A percentile compares a stretch with the other conserved stretches of the same genome.
Conservation (phyloP, 2,797 vertebrate species). For the Falco cherrug region DNA sequence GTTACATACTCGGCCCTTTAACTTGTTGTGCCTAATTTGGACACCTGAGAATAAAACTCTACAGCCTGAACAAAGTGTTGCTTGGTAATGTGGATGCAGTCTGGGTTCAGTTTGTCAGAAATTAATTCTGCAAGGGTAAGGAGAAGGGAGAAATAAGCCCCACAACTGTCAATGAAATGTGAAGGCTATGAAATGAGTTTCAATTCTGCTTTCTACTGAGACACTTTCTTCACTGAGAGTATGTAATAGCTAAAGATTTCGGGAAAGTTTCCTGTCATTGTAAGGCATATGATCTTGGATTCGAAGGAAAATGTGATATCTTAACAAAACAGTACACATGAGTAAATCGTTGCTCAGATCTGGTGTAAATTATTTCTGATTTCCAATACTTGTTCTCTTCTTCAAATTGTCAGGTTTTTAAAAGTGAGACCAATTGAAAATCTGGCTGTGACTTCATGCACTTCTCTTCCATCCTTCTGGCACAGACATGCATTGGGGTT, state of each 20-base stretch:
- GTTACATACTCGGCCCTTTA: background rate
- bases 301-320: background rate
- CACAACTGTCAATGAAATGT: background rate
- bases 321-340: background rate
- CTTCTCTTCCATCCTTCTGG: background rate
- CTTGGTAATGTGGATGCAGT: background rate
- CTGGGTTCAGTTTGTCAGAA: background rate
- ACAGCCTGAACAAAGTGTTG: background rate
- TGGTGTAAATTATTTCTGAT: background rate
- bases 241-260: background rate
- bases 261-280: background rate
- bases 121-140: background rate
- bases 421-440: background rate
- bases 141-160: background rate
- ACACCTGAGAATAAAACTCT: background rate
- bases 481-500: background rate
- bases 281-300: background rate
- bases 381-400: background rate
- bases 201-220: background rate
- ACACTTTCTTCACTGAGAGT: background rate
- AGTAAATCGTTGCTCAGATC: background rate
- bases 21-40: background rate
- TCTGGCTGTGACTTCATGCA: background rate
- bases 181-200: background rate
- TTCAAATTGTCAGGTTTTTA: background rate